Evolutionary conservation across 2,888 invertebrate genomes (phyloP).

Genomic region (Troglohyphantes excavatus): DNA sequence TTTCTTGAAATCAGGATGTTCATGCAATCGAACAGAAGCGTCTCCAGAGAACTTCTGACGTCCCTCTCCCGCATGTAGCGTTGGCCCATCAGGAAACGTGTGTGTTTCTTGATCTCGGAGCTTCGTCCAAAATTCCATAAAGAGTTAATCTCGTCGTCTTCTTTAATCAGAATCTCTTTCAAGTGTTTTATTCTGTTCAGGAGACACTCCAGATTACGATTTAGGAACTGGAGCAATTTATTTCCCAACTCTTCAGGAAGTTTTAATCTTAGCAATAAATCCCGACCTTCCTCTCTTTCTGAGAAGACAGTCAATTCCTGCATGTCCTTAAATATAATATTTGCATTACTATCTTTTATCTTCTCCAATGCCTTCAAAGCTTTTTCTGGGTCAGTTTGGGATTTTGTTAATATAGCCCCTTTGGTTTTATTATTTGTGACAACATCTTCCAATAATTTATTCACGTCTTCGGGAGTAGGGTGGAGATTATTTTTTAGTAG

Average conservation of each 20-base stretch:
- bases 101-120: neutral
- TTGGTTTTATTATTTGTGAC: neutral
- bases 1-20: neutral
- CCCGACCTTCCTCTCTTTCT: neutral
- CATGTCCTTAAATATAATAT: neutral
- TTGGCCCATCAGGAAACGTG: conserved; percentile 26
- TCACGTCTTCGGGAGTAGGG: neutral
- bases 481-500: neutral
- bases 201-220: neutral
- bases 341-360: neutral
- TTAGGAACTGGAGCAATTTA: neutral
- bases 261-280: neutral
- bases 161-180: neutral
- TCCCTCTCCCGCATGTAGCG: conserved; percentile 20
- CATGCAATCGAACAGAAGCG: conserved; percentile 51
- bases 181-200: neutral
- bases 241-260: neutral
- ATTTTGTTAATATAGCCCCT: neutral
- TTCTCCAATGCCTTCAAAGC: neutral
- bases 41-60: conserved; percentile 22
- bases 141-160: neutral
- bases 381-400: neutral
- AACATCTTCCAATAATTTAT: neutral
- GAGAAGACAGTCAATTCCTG: neutral
- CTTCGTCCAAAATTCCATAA: neutral